A percentile compares a stretch with the other conserved stretches of the same genome.
These are phyloP conservation scores for Pholis gunnellus DNA, from an alignment of 2,113 vertebrate genomes.

Conservation along the genomic window DNA sequence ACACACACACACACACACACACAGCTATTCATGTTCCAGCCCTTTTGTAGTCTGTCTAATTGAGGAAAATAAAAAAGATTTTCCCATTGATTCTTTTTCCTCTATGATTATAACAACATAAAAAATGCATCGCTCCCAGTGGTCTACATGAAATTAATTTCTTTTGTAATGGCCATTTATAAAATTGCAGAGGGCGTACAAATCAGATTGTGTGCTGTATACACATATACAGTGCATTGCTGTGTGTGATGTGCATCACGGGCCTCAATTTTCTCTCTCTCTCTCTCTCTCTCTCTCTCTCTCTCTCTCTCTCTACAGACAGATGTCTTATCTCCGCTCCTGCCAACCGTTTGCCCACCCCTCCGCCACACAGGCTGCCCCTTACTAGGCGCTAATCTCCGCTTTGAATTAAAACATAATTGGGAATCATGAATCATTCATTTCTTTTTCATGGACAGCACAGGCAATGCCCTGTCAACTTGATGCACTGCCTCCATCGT, in stretches of 20 bases:
- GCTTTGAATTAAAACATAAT: constrained; percentile 81
- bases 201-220: not conserved
- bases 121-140: constrained; percentile 47
- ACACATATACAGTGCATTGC: not conserved
- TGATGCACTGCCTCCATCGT: constrained; percentile 66
- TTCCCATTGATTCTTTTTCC: constrained; percentile 52
- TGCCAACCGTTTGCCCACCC: constrained; percentile 51
- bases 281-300: constrained; percentile 22
- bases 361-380: constrained; percentile 49
- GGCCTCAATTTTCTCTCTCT: constrained; percentile 13
- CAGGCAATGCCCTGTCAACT: constrained; percentile 61
- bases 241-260: not conserved
- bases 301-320: constrained; percentile 42
- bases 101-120: constrained; percentile 46
- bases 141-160: constrained; percentile 43
- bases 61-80: constrained; percentile 59
- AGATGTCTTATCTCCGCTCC: constrained; percentile 64
- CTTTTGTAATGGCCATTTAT: constrained; percentile 47
- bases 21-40: constrained; percentile 21
- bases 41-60: constrained; percentile 47
- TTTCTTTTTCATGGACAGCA: constrained; percentile 43
- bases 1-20: constrained; percentile 9
- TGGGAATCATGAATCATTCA: constrained; percentile 77
- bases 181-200: not conserved
- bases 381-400: constrained; percentile 67